Conservation (phyloP, 2,888 invertebrate genomes). For the Syrphus vitripennis region DNA sequence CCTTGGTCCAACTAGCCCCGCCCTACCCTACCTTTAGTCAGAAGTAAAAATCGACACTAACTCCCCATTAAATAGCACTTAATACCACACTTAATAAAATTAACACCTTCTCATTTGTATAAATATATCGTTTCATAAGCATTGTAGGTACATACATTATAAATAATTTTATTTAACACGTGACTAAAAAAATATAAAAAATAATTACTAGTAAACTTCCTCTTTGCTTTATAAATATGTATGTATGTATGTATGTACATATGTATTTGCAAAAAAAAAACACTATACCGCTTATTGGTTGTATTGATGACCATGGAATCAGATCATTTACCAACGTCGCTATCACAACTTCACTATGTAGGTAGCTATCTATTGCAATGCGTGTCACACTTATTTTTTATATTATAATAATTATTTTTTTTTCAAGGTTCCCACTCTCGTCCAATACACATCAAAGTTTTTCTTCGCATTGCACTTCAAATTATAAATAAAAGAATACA, state of each 20-base stretch:
- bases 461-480: not conserved
- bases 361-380: slow-evolving; percentile 2
- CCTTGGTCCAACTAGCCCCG: no score
- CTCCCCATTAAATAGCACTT: not conserved
- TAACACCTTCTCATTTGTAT: not conserved
- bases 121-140: not conserved
- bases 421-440: not conserved
- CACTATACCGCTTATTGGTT: not conserved
- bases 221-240: no score
- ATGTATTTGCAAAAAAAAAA: not conserved
- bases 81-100: not conserved
- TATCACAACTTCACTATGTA: not conserved
- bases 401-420: not conserved
- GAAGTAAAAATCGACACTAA: no score
- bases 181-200: not conserved
- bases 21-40: no score
- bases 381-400: not conserved
- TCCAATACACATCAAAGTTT: not conserved
- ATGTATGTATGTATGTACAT: no score
- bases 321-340: not conserved
- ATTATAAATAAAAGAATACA: not conserved
- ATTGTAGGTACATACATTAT: not conserved
- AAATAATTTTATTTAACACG: not conserved
- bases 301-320: not conserved
- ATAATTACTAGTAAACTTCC: not conserved